These are phyloP conservation scores for Haemorhous mexicanus DNA, from an alignment of 2,113 vertebrate genomes.

Conservation along the genomic window DNA sequence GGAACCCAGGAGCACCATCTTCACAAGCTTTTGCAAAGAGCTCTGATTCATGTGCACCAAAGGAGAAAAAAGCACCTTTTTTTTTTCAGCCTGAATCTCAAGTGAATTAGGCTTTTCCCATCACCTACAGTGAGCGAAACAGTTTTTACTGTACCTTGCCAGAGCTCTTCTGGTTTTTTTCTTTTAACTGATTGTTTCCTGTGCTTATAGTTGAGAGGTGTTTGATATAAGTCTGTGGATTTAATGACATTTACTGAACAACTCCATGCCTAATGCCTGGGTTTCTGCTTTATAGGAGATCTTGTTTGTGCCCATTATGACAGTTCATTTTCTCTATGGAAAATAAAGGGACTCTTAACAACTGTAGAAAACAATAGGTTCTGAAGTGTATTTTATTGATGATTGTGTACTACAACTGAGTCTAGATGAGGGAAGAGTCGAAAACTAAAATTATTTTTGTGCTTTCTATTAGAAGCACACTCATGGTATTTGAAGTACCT, in stretches of 20 bases:
- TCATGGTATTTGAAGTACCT: neutral
- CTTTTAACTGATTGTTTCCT: neutral
- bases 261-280: neutral
- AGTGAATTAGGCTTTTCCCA: neutral
- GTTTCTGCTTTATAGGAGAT: neutral
- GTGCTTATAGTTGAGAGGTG: neutral
- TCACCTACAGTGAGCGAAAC: accelerated
- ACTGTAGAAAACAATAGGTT: neutral
- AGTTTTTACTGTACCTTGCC: neutral
- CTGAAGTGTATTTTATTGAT: neutral
- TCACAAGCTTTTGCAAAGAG: neutral
- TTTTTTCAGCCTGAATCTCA: neutral
- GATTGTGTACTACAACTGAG: neutral
- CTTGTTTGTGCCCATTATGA: neutral
- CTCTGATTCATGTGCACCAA: neutral
- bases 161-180: neutral
- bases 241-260: neutral
- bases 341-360: neutral
- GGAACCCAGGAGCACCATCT: neutral
- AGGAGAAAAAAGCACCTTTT: neutral
- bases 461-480: neutral
- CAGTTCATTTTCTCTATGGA: neutral
- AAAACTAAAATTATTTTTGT: neutral
- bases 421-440: neutral
- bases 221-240: neutral